These are phyloP conservation scores for Cichlasoma orientale DNA, from an alignment of 2,797 vertebrate genomes.

Conservation along the genomic window DNA sequence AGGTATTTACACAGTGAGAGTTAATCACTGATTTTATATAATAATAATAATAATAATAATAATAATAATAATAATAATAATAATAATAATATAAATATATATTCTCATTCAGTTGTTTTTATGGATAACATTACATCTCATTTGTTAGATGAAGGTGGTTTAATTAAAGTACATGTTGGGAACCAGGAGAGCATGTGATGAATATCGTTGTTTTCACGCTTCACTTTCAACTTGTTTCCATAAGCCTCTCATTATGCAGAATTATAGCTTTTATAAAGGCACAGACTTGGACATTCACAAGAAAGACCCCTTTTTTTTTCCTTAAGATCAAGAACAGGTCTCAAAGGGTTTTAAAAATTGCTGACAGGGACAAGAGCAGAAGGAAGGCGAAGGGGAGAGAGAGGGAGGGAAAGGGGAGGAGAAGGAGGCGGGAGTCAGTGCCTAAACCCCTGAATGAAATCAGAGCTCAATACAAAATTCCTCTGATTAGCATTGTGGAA, in stretches of 20 bases:
- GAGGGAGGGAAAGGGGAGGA: constrained; percentile 44
- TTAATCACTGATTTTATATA: no score
- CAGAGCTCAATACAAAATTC: constrained; percentile 73
- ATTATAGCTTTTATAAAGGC: constrained; percentile 63
- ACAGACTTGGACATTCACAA: constrained; percentile 63
- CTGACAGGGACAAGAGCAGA: constrained; percentile 61
- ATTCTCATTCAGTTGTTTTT: constrained; percentile 21
- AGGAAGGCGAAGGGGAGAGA: constrained; percentile 16
- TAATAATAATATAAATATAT: no score
- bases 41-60: no score
- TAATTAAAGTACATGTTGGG: constrained; percentile 45
- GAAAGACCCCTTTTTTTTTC: constrained; percentile 50
- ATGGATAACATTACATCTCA: constrained; percentile 49
- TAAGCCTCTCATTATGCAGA: constrained; percentile 61
- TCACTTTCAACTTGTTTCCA: constrained; percentile 54
- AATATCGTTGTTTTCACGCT: constrained; percentile 58
- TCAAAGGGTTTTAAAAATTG: constrained; percentile 68
- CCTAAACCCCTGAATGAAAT: constrained; percentile 70
- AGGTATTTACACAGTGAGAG: no score
- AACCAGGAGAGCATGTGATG: constrained; percentile 40
- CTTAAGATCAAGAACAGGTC: constrained; percentile 70
- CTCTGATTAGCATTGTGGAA: constrained; percentile 73
- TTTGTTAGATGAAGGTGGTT: constrained; percentile 38
- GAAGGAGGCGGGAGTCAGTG: constrained; percentile 51
- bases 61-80: no score